Percentiles rank a stretch among this genome's conserved stretches.
Conservation (phyloP, 2,113 vertebrate species). For the Eolophus roseicapilla region DNA sequence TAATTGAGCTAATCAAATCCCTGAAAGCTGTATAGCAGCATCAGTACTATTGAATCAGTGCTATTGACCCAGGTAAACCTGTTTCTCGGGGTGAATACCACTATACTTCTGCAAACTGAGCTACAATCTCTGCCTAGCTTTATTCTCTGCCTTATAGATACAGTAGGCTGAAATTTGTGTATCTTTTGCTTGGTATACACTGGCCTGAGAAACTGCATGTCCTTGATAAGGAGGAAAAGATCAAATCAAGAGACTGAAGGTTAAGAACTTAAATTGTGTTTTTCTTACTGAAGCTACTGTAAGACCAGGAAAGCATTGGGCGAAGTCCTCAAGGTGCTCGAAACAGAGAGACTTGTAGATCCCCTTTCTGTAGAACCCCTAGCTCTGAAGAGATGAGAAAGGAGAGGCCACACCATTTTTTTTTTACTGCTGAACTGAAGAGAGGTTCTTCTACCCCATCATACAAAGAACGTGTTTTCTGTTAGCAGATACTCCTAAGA, state of each 20-base stretch:
- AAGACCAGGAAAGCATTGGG: neutral
- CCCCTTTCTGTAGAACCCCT: fast-evolving
- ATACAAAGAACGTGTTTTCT: neutral
- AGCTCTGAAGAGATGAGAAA: neutral
- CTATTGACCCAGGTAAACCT: neutral
- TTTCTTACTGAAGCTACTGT: neutral
- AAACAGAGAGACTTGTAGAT: neutral
- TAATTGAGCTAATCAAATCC: neutral
- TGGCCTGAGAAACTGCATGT: neutral
- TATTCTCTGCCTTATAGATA: neutral
- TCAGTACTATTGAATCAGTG: neutral
- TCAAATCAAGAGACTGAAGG: neutral
- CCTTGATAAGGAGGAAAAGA: neutral
- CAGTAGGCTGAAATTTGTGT: neutral
- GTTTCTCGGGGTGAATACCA: neutral
- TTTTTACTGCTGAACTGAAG: neutral
- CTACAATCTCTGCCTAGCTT: neutral
- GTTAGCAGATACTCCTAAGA: neutral
- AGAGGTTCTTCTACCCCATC: neutral
- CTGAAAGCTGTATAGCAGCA: neutral
- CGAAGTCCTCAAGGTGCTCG: neutral
- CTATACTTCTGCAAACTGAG: neutral
- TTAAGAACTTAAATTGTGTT: neutral
- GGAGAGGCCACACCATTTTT: neutral
- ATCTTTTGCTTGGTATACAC: neutral